Percentiles rank a stretch among this genome's conserved stretches.
Conservation (phyloP, 2,113 vertebrate genomes). For the Elephantulus edwardii region DNA sequence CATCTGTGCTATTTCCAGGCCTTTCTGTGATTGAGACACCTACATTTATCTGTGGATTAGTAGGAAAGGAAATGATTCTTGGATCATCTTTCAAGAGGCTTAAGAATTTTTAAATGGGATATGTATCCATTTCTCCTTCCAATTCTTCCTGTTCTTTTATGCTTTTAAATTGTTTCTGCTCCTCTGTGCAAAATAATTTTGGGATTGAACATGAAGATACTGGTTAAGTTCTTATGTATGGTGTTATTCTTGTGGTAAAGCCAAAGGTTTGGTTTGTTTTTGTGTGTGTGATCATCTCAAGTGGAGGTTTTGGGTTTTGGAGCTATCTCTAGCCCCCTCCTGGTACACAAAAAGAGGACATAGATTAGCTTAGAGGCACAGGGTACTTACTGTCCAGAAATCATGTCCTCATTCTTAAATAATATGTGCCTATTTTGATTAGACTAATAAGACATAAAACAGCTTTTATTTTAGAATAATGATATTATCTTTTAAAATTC, state of each 20-base stretch:
- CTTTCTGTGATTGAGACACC: constrained; percentile 68
- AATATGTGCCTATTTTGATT: not conserved
- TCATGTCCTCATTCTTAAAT: constrained; percentile 24
- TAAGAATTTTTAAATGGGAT: constrained; percentile 44
- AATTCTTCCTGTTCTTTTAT: constrained; percentile 65
- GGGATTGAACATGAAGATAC: constrained; percentile 62
- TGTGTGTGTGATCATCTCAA: constrained; percentile 27
- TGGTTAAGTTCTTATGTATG: constrained; percentile 44
- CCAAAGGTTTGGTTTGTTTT: constrained; percentile 58
- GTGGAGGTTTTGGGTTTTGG: not conserved
- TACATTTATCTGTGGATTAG: constrained; percentile 68
- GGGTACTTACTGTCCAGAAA: not conserved
- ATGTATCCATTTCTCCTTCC: not conserved
- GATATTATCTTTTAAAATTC: not conserved
- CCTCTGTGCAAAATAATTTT: constrained; percentile 71
- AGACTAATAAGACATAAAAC: not conserved
- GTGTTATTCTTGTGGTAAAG: constrained; percentile 57
- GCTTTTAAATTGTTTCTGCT: constrained; percentile 64
- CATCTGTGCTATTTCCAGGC: constrained; percentile 68
- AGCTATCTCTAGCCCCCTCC: not conserved
- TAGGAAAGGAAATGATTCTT: constrained; percentile 65
- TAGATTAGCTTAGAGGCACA: not conserved
- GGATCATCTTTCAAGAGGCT: constrained; percentile 59
- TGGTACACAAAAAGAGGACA: not conserved
- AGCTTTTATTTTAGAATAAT: constrained; percentile 9